Base-by-base conservation (phyloP, 2,113 vertebrate genomes). In the Trachemys scripta region DNA sequence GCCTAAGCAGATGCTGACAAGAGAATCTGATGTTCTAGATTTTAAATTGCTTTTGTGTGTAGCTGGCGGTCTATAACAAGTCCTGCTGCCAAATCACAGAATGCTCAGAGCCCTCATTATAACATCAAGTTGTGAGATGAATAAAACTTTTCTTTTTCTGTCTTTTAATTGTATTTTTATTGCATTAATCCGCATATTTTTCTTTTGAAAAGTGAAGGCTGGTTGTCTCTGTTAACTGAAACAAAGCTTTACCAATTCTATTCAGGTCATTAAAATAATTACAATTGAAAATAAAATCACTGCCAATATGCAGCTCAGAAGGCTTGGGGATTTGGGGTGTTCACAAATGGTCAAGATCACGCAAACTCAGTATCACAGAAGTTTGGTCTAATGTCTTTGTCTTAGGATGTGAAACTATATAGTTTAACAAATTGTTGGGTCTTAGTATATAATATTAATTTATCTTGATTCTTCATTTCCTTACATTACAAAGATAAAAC, bases 111-210 rank as follows among this genome's bases (percentile, higher is more conserved):
- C 24, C 7, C 42, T 47, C 45, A 27, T 16, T 78, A 8, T 86
- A 17, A 84, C 95, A 80, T 65, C 62, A 38, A 25, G 22, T 65
- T 83, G 31, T 20, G 31, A 56, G 59, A 7, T 47, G 3, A 65
- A 50, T 56, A 62, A 17, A 54, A 22, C 45, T 89, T 79, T 91
- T 89, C 20, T 87, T 57, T 13, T 38, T 90, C 80, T 81, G 35
- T 6, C 47, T 35, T 76, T 51, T 29, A 82, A 29, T 82, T 50
- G 29, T 19, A 57, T 10, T 22, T 87, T 87, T 24, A 35, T 45
- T 47, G 75, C 72, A 76, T 47, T 78, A 78, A 29, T 59, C 13
- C 6, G 0, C 13, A 1, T 49, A 0, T 53, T 1, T n/a, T 80
- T 51, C 49, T 89, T 88, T 86, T 89, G 38, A 62, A 85, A 90